These are phyloP conservation scores for Limenitis arthemis DNA, from an alignment of 2,888 invertebrate genomes.

Conservation along the genomic window DNA sequence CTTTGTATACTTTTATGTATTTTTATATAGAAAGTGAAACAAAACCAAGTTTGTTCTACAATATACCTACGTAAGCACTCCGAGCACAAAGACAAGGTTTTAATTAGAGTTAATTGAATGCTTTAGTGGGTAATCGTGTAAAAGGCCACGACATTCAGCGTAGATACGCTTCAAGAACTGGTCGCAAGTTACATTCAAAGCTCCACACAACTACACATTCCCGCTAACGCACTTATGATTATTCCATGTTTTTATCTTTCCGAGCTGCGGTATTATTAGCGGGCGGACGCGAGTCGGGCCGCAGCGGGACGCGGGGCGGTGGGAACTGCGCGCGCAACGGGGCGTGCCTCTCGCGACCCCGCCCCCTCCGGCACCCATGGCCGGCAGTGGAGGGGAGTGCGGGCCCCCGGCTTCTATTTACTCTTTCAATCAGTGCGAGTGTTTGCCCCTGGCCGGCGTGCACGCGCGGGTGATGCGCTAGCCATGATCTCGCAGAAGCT, in stretches of 20 bases:
- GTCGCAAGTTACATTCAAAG: conserved; percentile 29
- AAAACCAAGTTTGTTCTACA: background rate
- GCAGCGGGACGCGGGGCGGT: conserved; percentile 28
- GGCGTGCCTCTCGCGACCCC: conserved; percentile 37
- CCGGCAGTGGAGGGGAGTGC: conserved; percentile 57
- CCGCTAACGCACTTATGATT: conserved; percentile 65
- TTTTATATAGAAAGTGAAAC: background rate
- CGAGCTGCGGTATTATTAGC: conserved; percentile 62
- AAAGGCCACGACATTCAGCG: conserved; percentile 15
- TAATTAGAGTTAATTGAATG: conserved; percentile 12
- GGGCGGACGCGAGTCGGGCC: conserved; percentile 28
- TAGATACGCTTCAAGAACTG: conserved; percentile 5
- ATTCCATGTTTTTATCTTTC: conserved; percentile 68
- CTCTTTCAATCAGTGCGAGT: conserved; percentile 74
- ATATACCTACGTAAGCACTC: conserved; percentile 8
- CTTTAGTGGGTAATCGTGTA: conserved; percentile 8
- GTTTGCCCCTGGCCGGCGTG: conserved; percentile 71
- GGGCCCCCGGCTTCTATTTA: conserved; percentile 69
- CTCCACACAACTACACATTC: conserved; percentile 59
- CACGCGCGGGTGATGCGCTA: conserved; percentile 72
- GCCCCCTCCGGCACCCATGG: conserved; percentile 55
- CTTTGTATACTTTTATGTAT: too few species aligned
- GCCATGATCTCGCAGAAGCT: conserved; percentile 80
- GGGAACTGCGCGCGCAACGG: conserved; percentile 33
- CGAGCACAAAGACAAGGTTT: conserved; percentile 9